Conservation (phyloP, 92 coral and sea anemone genomes). For the Pocillopora meandrina region DNA sequence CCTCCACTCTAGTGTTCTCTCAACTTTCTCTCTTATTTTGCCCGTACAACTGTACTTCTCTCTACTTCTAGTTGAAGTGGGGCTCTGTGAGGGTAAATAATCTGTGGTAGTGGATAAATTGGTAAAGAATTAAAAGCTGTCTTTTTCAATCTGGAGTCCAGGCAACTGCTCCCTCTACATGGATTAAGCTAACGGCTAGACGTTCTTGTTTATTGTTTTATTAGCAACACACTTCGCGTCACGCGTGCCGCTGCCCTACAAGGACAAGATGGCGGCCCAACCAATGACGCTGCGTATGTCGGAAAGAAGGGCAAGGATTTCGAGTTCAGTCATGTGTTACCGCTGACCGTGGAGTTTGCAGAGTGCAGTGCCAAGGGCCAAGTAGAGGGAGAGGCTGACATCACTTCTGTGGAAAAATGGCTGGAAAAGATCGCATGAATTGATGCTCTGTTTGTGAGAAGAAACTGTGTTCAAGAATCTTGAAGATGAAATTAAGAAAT, state of each 20-base stretch:
- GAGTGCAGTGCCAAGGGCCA: slow-evolving; percentile 93
- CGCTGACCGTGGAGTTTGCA: slow-evolving; percentile 81
- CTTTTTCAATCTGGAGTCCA: too few species aligned
- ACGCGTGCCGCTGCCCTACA: slow-evolving; percentile 98
- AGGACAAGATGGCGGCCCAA: slow-evolving; percentile 87
- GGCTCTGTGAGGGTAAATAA: too few species aligned
- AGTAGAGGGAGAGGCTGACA: slow-evolving; percentile 56
- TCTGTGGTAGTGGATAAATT: too few species aligned
- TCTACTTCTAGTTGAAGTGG: too few species aligned
- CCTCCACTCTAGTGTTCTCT: too few species aligned
- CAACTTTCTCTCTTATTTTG: too few species aligned
- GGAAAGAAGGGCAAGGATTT: slow-evolving; percentile 94
- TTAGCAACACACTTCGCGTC: slow-evolving; percentile 92
- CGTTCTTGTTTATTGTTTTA: neutral
- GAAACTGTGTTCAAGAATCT: neutral
- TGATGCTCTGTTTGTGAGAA: neutral
- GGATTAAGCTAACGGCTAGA: neutral
- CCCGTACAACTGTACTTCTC: too few species aligned
- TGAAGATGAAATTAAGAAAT: too few species aligned
- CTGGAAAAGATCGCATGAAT: slow-evolving; percentile 41
- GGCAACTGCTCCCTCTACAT: neutral
- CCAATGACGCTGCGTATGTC: slow-evolving; percentile 54
- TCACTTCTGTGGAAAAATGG: slow-evolving; percentile 72
- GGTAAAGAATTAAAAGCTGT: too few species aligned
- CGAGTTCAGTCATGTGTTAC: slow-evolving; percentile 81